Evolutionary conservation across 2,797 vertebrate genomes (phyloP).

Genomic region (Enteromius afrohamiltoni): DNA sequence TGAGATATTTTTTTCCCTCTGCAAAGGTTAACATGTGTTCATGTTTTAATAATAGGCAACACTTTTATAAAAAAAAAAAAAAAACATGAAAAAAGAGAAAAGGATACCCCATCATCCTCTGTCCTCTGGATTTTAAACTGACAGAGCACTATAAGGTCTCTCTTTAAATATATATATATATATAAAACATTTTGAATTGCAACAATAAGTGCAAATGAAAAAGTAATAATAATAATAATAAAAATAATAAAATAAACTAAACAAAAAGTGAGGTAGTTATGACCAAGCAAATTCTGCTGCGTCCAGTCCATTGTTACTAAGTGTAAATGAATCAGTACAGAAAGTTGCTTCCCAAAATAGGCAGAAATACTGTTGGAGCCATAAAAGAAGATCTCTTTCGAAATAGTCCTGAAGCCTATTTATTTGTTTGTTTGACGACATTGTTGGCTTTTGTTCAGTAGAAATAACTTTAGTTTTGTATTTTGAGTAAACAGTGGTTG

Average conservation of each 20-base stretch:
- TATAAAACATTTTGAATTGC: neutral
- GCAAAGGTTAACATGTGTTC: neutral
- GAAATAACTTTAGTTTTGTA: neutral
- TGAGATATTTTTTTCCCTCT: neutral
- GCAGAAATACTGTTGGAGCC: neutral
- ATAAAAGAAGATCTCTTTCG: neutral
- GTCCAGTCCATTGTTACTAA: neutral
- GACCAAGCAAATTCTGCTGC: neutral
- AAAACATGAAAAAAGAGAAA: neutral
- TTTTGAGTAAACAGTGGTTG: neutral
- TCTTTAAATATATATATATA: neutral
- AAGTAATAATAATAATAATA: no score
- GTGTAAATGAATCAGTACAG: neutral
- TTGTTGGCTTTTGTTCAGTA: neutral
- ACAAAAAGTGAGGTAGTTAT: neutral
- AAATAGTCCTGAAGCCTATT: neutral
- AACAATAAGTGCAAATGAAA: neutral
- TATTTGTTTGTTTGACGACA: neutral
- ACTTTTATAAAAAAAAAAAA: neutral
- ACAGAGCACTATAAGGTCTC: neutral
- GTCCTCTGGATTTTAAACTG: neutral
- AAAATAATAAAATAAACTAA: no score
- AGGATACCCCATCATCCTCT: neutral
- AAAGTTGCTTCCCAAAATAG: neutral
- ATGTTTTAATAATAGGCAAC: conserved; percentile 5